Base-by-base conservation (phyloP, 2,113 vertebrate species). In the Cheilinus undulatus region DNA sequence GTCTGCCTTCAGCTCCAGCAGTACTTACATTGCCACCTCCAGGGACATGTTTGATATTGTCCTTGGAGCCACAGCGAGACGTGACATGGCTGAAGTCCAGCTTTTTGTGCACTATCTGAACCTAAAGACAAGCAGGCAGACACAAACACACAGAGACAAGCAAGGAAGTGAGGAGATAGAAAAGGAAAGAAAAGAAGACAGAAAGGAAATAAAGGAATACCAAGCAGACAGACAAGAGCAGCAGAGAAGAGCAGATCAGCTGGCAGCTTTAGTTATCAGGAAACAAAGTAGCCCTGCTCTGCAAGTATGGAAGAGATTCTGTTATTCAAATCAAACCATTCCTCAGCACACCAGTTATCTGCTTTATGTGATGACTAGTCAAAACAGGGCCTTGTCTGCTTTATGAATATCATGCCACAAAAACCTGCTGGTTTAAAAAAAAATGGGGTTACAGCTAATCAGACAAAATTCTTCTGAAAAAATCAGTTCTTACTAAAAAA, bases 21-120 rank as follows among this genome's bases (percentile, higher is more conserved):
- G 82, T 96, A 98, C 97, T 98, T 96, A 99, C 98, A 93, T 99
- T 98, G 90, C 98, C 98, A 94, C 98, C 97, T 94, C 98, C 97
- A 92, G 98, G 98, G 94, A 99, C 96, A 95, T 99, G 97, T 95
- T 99, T 99, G 95, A 99, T 99, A 96, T 99, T 99, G 96, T 99
- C 98, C 95, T 99, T 99, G 95, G 98, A 99, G 90, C 98, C 98
- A 95, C 97, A 99, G 95, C 98, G 98, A 91, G 97, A 99, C 84
- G 98, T 98, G 93, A 99, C 87, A 86, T 99, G 98, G 94, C 97
- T 99, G 96, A 98, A 99, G 96, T 96, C 98, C 93, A 96, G 91
- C 93, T 98, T 99, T 96, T 99, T 99, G 95, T 96, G 97, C 93
- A 97, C 95, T 95, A 99, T 97, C 95, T 98, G 97, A 95, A 99